A percentile compares a stretch with the other conserved stretches of the same genome.
phyloP scores from a whole-genome alignment of 2,888 invertebrate genomes.

The Pheosia tremula region DNA sequence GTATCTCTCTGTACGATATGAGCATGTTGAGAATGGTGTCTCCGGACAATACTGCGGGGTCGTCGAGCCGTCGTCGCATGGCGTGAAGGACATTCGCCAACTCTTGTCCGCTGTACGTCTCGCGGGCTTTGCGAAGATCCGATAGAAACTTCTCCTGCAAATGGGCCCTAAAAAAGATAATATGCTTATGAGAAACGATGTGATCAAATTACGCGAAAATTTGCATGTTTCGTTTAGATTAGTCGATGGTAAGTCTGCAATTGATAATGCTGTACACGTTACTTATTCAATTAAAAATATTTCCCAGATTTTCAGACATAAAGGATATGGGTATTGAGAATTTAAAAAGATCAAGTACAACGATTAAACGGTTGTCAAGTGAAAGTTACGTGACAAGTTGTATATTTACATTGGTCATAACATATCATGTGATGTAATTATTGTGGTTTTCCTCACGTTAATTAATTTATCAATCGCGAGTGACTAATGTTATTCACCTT shows the following conservation, averaged over 20 bases:
- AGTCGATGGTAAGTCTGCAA: too few species aligned
- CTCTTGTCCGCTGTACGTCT: slow-evolving; percentile 93
- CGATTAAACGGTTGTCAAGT: neutral
- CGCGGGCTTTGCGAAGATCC: slow-evolving; percentile 96
- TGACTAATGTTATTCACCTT: neutral
- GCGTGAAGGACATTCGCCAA: slow-evolving; percentile 92
- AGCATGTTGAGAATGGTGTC: slow-evolving; percentile 98
- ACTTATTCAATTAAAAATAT: too few species aligned
- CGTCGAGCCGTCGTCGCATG: slow-evolving; percentile 96
- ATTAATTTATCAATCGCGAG: neutral
- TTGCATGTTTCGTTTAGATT: too few species aligned
- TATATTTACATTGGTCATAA: neutral
- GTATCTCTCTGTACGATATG: slow-evolving; percentile 95
- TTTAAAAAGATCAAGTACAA: too few species aligned
- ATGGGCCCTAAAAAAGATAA: slow-evolving; percentile 88
- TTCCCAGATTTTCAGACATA: too few species aligned
- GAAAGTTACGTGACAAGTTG: neutral
- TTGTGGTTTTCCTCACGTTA: neutral
- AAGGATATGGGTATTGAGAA: too few species aligned
- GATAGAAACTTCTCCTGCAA: slow-evolving; percentile 98
- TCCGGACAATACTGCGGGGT: slow-evolving; percentile 97
- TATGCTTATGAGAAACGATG: neutral
- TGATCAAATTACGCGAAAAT: too few species aligned
- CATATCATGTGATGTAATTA: neutral
- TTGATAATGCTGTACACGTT: too few species aligned